Conservation (phyloP, 2,113 vertebrate species). For the Amblyornis subalaris region DNA sequence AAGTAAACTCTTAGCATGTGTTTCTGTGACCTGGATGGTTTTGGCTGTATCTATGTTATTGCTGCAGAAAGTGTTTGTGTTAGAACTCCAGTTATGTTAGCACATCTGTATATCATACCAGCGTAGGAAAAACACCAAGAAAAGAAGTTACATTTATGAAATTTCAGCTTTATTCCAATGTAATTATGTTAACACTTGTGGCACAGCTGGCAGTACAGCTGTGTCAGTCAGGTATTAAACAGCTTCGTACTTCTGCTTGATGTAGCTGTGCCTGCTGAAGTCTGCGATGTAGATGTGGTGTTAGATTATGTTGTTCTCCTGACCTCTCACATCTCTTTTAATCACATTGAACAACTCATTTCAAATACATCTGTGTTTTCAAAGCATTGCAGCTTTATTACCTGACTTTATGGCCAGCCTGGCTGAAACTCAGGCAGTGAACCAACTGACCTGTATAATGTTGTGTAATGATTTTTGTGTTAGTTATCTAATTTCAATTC, state of each 20-base stretch:
- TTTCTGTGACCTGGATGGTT: neutral
- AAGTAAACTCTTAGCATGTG: neutral
- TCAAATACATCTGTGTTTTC: slow-evolving; percentile 46
- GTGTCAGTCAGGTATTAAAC: neutral
- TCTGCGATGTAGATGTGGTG: neutral
- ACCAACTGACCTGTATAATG: slow-evolving; percentile 48
- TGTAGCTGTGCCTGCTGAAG: neutral
- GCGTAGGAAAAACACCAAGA: neutral
- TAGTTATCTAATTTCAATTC: slow-evolving; percentile 21
- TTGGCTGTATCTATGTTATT: neutral
- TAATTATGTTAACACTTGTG: neutral
- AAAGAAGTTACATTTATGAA: neutral
- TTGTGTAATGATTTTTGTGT: slow-evolving; percentile 19
- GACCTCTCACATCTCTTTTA: slow-evolving; percentile 44
- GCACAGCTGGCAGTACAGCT: neutral
- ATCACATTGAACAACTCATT: slow-evolving; percentile 31
- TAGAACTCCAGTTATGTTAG: neutral
- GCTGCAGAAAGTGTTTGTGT: neutral
- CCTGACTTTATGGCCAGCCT: slow-evolving; percentile 44
- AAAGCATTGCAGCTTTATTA: slow-evolving; percentile 54
- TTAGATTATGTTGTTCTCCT: slow-evolving; percentile 2
- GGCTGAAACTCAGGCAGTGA: slow-evolving; percentile 51
- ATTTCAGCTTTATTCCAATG: neutral
- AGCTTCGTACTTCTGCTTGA: neutral
- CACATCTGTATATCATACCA: neutral